These are phyloP conservation scores for Lathamus discolor DNA, from an alignment of 2,113 vertebrate species.

Conservation along the genomic window DNA sequence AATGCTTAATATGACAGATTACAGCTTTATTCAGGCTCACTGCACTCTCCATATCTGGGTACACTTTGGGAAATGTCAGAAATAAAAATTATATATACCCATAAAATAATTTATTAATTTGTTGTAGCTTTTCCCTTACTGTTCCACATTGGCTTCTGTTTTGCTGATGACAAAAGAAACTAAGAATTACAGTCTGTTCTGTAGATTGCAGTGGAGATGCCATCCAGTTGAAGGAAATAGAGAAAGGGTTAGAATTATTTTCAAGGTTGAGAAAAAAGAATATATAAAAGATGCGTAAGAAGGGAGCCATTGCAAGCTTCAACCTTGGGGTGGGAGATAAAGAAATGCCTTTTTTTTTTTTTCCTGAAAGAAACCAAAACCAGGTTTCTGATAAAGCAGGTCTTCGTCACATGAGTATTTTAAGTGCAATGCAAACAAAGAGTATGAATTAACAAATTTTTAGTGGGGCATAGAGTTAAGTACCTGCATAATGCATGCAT, in stretches of 20 bases:
- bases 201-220: not conserved
- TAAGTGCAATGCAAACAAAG: not conserved
- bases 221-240: not conserved
- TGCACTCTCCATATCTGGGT: not conserved
- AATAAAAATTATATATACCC: not conserved
- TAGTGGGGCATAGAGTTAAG: not conserved
- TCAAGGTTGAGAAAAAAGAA: not conserved
- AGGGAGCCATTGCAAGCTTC: not conserved
- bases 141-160: not conserved
- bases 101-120: not conserved
- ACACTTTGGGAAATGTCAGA: not conserved
- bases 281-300: not conserved
- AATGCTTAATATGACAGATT: not conserved
- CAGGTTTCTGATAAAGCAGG: not conserved
- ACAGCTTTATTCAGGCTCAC: not conserved
- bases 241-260: not conserved
- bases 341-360: not conserved
- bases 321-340: not conserved
- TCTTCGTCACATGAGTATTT: not conserved
- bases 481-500: not conserved
- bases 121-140: not conserved
- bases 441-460: not conserved
- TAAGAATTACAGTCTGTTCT: not conserved
- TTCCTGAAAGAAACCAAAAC: not conserved
- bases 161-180: not conserved